Evolutionary conservation across 2,888 invertebrate genomes (phyloP), one percentile per base, ranked within the genome.

Genomic region (Metellina segmentata): DNA sequence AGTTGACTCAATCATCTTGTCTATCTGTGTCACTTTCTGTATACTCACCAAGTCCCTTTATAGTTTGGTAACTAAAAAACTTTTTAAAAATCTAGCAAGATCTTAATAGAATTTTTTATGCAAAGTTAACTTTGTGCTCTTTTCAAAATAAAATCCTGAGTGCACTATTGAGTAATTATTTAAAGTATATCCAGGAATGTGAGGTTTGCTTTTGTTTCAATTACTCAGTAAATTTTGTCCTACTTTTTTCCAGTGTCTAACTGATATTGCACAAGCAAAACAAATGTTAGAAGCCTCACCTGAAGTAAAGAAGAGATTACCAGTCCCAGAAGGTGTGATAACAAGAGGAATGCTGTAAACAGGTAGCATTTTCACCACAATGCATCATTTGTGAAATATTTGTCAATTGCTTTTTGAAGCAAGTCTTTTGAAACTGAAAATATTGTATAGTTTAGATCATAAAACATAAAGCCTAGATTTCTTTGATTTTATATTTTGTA

Each of bases 321-420:
- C 88, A 89, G 48, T 78, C 16, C 89, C 90, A 13, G 77, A 82
- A 11, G 88, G 88, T 61, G 92, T 93, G 6, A 88, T 93, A 20
- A 93, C 93, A 16, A 93, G 93, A 86, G 93, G 93, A 87, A 93
- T 93, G 93, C 88, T 93, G n/a, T 93, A 89, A 87, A 61, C 20
- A 71, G 72, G 34, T 34, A 53, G 13, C 11, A 20, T 74, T 74
- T 20, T 20, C 11, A 69, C 7, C 70, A 13, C 13, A 16, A 16
- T 69, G 13, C 70, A 69, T 69, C n/a, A n/a, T 69, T 69, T 16
- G 16, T 16, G 34, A 34, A 34, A 34, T 34, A 71, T 16, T 71
- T 71, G 71, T n/a, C 9, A 7, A 19, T 20, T 71, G 71, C n/a
- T 34, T 71, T 78, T 51, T 52, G n/a, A 78, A 78, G 51, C 52